Percentiles rank a stretch among this genome's conserved stretches.
phyloP scores from a whole-genome alignment of 2,797 vertebrate genomes.

The Delichon dasypus region DNA sequence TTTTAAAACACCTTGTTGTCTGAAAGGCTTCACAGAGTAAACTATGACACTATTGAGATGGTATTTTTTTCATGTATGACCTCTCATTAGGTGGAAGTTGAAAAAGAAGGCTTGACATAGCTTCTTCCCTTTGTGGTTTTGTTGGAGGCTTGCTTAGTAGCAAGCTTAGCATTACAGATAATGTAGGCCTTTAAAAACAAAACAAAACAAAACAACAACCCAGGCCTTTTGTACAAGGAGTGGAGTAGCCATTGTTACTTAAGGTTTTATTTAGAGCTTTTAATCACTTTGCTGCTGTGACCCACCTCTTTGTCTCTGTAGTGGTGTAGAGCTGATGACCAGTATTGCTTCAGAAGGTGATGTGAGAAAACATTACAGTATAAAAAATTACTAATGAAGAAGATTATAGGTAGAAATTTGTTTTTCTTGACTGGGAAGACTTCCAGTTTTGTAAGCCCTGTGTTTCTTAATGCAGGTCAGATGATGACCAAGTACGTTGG shows the following conservation, averaged over 20 bases:
- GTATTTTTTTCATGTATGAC: neutral
- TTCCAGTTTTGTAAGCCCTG: neutral
- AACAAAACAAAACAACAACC: neutral
- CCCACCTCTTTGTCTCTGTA: neutral
- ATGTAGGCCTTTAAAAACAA: neutral
- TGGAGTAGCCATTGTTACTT: neutral
- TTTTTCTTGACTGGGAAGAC: neutral
- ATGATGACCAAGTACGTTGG: neutral
- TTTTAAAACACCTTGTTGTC: neutral
- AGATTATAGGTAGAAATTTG: neutral
- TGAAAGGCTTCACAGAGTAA: neutral
- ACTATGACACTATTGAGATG: neutral
- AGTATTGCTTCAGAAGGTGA: neutral
- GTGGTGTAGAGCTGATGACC: neutral
- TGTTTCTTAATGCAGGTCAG: neutral
- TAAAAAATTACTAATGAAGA: neutral
- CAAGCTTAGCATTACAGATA: too few relatives aligned
- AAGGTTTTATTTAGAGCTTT: neutral
- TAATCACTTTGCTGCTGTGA: neutral
- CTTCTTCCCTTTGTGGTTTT: neutral
- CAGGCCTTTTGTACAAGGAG: neutral
- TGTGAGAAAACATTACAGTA: neutral
- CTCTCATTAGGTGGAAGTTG: neutral
- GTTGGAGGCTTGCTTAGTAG: neutral
- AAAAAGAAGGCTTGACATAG: neutral